These are phyloP conservation scores for Otis tarda DNA, from an alignment of 2,113 vertebrate species.

Conservation along the genomic window DNA sequence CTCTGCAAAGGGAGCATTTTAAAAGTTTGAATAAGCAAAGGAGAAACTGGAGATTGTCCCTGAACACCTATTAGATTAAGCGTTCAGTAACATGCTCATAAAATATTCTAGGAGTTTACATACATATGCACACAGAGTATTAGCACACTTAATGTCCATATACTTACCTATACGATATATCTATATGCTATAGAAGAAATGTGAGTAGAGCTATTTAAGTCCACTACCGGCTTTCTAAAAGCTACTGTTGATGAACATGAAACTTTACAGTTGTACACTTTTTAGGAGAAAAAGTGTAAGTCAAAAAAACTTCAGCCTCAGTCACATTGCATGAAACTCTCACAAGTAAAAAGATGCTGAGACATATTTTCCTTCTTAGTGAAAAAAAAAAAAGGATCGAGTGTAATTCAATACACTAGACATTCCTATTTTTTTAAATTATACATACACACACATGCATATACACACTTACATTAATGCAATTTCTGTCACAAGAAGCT, in stretches of 20 bases:
- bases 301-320: neutral
- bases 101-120: neutral
- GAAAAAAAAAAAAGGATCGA: neutral
- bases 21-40: neutral
- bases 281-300: neutral
- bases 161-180: neutral
- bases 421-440: neutral
- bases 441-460: neutral
- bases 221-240: neutral
- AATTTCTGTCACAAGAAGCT: neutral
- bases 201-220: neutral
- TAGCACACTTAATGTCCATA: neutral
- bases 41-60: neutral
- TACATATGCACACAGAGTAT: neutral
- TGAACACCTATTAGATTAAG: neutral
- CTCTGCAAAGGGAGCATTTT: neutral
- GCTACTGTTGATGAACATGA: neutral
- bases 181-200: neutral
- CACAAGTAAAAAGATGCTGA: accelerated
- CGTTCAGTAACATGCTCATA: neutral
- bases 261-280: neutral
- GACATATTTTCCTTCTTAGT: neutral
- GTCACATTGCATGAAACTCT: neutral
- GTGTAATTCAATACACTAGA: neutral
- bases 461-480: neutral